phyloP scores from a whole-genome alignment of 1,140 invertebrate species.

The Notospermus geniculatus region DNA sequence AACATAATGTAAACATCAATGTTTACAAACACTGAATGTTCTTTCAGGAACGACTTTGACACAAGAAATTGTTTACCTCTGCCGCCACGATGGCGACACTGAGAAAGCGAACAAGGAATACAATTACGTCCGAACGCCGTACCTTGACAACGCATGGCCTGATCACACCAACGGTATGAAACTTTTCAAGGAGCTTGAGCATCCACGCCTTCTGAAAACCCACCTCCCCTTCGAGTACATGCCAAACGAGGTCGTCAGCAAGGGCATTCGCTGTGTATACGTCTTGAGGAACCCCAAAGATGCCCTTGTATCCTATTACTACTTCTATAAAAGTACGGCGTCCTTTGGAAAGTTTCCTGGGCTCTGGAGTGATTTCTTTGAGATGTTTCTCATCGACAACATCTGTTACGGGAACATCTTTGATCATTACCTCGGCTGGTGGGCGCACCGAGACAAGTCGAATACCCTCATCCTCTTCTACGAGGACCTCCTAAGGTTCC shows the following conservation, averaged over 20 bases:
- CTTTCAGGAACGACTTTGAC: slow-evolving; percentile 4
- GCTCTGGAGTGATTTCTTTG: slow-evolving; percentile 43
- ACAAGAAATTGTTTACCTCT: background rate
- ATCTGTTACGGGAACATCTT: slow-evolving; percentile 26
- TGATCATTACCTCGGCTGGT: slow-evolving; percentile 50
- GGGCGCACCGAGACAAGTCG: slow-evolving; percentile 69
- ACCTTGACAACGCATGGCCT: slow-evolving; percentile 2
- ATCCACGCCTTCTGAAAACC: background rate
- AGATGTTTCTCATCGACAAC: slow-evolving; percentile 47
- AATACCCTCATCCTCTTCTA: slow-evolving; percentile 81
- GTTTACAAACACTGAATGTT: too few relatives aligned
- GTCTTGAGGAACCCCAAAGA: slow-evolving; percentile 75
- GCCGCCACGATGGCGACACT: slow-evolving; percentile 5
- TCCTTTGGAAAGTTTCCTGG: slow-evolving; percentile 56
- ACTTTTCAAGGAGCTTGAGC: background rate
- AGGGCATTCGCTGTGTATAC: background rate
- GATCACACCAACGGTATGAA: background rate
- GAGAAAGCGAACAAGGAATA: background rate
- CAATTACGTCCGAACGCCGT: slow-evolving; percentile 5
- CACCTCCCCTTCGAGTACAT: background rate
- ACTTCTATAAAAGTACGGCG: slow-evolving; percentile 70
- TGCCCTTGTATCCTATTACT: slow-evolving; percentile 79
- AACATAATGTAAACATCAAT: too few relatives aligned
- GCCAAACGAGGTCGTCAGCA: background rate
- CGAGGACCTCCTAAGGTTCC: slow-evolving; percentile 64